A percentile compares a stretch with the other conserved stretches of the same genome.
These are phyloP conservation scores for Apodemia hepburni DNA, from an alignment of 2,888 invertebrate species.

Conservation along the genomic window DNA sequence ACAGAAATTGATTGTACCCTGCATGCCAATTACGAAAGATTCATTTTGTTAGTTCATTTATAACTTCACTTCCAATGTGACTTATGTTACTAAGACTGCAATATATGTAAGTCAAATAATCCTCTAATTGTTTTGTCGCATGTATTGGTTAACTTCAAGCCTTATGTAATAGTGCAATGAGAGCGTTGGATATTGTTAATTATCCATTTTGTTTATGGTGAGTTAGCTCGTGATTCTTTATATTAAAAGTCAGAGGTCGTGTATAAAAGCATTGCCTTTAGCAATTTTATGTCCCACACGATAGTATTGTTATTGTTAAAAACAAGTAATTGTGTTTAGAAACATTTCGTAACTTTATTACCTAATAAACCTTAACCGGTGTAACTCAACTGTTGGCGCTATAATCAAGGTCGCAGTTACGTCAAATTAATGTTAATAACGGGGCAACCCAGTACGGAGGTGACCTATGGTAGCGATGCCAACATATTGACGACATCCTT, in stretches of 20 bases:
- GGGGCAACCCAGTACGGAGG: conserved; percentile 51
- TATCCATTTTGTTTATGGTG: neutral
- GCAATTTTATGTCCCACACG: neutral
- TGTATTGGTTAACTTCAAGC: conserved; percentile 21
- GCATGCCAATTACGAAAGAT: neutral
- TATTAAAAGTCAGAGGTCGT: conserved; percentile 1
- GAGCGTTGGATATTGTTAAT: conserved; percentile 2
- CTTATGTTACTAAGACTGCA: conserved; percentile 1
- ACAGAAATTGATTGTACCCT: conserved; percentile 11
- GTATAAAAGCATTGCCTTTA: neutral
- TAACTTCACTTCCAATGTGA: conserved; percentile 14
- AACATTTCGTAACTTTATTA: conserved; percentile 1
- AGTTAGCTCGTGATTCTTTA: neutral
- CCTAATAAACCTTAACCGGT: conserved; percentile 2
- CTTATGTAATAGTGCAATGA: conserved; percentile 26
- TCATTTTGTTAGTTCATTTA: conserved; percentile 9
- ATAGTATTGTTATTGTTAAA: neutral
- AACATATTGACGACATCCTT: conserved; percentile 79
- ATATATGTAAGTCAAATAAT: conserved; percentile 25
- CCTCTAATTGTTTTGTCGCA: conserved; percentile 25
- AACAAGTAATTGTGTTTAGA: neutral
- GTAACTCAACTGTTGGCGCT: conserved; percentile 8
- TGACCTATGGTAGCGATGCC: conserved; percentile 68
- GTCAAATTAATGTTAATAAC: conserved; percentile 28
- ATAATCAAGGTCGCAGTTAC: conserved; percentile 25